Evolutionary conservation across 1,140 invertebrate species (phyloP).

Genomic region (Drosophila punjabiensis): DNA sequence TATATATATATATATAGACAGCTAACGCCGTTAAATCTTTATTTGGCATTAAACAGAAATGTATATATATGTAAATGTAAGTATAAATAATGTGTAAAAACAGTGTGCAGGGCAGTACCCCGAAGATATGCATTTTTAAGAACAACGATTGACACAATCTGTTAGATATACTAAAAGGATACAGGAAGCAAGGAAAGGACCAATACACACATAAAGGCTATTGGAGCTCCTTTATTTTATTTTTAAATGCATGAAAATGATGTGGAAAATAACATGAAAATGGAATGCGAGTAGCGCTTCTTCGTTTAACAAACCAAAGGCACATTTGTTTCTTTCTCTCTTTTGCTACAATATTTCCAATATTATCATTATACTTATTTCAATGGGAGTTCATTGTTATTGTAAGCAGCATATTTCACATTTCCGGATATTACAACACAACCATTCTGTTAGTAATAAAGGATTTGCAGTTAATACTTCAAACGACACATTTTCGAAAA

Average conservation of each 20-base stretch:
- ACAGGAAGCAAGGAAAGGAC: not conserved
- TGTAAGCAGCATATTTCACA: not conserved
- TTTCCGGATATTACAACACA: not conserved
- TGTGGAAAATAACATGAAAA: constrained; percentile 1
- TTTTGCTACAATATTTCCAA: not conserved
- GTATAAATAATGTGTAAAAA: constrained; percentile 16
- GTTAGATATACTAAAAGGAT: not conserved
- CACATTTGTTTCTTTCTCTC: not conserved
- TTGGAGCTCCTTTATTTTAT: not conserved
- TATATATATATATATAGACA: constrained; percentile 4
- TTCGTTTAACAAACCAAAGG: not conserved
- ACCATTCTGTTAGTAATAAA: not conserved
- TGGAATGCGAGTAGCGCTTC: constrained; percentile 4
- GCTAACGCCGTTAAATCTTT: constrained; percentile 12
- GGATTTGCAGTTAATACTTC: not conserved
- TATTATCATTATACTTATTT: not conserved
- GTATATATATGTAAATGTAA: not conserved
- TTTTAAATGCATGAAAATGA: constrained; percentile 7
- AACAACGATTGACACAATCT: constrained; percentile 18
- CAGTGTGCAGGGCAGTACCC: constrained; percentile 1
- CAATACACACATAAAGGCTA: not conserved
- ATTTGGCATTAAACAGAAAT: constrained; percentile 15
- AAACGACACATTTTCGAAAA: not conserved
- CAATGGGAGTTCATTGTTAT: not conserved
- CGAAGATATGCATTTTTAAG: constrained; percentile 5